phyloP scores from a whole-genome alignment of 2,113 vertebrate species.

The Mola mola region DNA sequence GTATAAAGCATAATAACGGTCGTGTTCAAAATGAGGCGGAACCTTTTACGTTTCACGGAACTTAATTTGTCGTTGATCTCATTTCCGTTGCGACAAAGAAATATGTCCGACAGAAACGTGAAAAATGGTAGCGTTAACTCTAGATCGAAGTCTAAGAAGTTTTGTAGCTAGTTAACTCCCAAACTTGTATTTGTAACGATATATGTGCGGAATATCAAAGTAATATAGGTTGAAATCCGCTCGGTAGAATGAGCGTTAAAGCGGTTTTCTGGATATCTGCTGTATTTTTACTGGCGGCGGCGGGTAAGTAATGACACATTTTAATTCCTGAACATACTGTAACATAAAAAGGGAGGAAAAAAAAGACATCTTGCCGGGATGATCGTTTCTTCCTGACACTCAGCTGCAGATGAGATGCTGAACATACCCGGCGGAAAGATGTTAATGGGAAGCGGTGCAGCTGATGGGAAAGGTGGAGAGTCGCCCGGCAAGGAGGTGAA shows the following conservation, averaged over 20 bases:
- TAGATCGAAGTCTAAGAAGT: too few species aligned
- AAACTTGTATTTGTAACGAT: background rate
- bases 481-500: slow-evolving; percentile 77
- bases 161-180: background rate
- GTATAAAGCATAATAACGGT: background rate
- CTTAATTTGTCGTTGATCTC: slow-evolving; percentile 14
- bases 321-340: background rate
- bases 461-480: slow-evolving; percentile 82
- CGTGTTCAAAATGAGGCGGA: slow-evolving; percentile 25
- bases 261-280: background rate
- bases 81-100: slow-evolving; percentile 12
- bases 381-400: background rate
- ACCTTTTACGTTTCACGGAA: too few species aligned
- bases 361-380: background rate
- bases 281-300: slow-evolving; percentile 20
- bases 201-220: background rate
- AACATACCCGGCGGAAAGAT: slow-evolving; percentile 84
- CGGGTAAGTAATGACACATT: slow-evolving; percentile 45
- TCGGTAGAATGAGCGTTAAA: slow-evolving; percentile 13
- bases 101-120: slow-evolving; percentile 15
- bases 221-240: background rate
- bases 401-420: slow-evolving; percentile 75
- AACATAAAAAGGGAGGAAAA: too few species aligned
- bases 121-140: background rate
- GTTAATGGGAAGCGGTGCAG: slow-evolving; percentile 83